Percentiles rank a stretch among this genome's conserved stretches.
Evolutionary conservation across 2,888 invertebrate species (phyloP).

Genomic region (Erebia epiphron): DNA sequence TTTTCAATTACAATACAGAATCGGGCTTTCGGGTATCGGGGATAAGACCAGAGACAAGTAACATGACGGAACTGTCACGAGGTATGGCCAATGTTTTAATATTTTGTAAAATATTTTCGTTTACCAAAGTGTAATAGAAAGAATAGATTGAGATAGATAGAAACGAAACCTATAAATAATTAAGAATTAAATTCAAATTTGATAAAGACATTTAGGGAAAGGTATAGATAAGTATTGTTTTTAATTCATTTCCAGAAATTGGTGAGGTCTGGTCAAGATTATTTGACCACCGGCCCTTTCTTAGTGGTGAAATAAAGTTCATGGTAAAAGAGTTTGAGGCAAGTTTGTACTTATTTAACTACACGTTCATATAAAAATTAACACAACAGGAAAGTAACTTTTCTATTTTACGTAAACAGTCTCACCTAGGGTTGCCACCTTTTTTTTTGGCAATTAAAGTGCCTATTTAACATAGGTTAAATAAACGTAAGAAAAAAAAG

Average conservation of each 20-base stretch:
- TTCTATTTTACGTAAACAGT: background rate
- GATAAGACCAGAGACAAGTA: background rate
- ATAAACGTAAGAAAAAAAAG: too few species aligned
- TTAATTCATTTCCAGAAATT: constrained; percentile 81
- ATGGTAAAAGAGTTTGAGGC: constrained; percentile 94
- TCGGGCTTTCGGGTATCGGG: too few species aligned
- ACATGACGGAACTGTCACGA: constrained; percentile 79
- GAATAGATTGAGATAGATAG: too few species aligned
- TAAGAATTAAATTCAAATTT: too few species aligned
- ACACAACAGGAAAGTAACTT: background rate
- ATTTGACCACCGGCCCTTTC: constrained; percentile 93
- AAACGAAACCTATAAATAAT: too few species aligned
- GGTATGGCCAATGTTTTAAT: constrained; percentile 49
- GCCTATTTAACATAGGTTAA: too few species aligned
- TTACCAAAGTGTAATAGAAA: too few species aligned
- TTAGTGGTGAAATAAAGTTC: constrained; percentile 93
- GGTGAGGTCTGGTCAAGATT: constrained; percentile 92
- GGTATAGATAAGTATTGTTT: too few species aligned
- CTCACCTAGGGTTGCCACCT: too few species aligned
- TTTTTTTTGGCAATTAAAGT: too few species aligned
- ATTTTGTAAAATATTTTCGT: background rate
- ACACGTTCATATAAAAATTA: background rate
- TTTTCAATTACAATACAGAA: too few species aligned
- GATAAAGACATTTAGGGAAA: too few species aligned
- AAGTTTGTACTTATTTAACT: constrained; percentile 43